Evolutionary conservation across 1,140 invertebrate species (phyloP), one percentile per base, ranked within the genome.

Genomic region (Rhopalosiphum padi): DNA sequence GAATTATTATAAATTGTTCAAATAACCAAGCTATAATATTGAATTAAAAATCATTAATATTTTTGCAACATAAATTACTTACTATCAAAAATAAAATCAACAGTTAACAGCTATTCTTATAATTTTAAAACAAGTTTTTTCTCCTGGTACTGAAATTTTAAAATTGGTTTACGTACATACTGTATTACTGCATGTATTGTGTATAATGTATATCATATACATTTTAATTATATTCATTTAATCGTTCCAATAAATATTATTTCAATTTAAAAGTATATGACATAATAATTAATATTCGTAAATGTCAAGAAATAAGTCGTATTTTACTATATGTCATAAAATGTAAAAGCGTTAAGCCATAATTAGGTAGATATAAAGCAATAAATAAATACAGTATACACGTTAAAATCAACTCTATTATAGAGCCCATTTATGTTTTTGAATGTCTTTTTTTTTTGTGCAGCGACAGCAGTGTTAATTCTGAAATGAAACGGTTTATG

Each of bases 321-420:
- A 43, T 85, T 43, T 43, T 85, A 37, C 83, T 43, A 35, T n/a
- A 37, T 83, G 35, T 37, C 77, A 83, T 83, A 85, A 41, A 41
- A 43, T 85, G 41, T 85, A 43, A 25, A 85, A 43, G 23, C 23
- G 23, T 85, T 43, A 30, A 43, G 22, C 11, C 46, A 87, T 87
- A 48, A 48, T 22, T 87, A 30, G 48, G 86, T 25, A 30, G 48
- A 46, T 25, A 87, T n/a, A 18, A 87, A 87, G 41, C 25, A 46
- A 87, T 87, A 87, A 87, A 87, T 87, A 48, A 87, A n/a, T 77
- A 18, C 30, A 87, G 86, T 87, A 48, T 48, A 46, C 37, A 87
- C 30, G 43, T 87, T 48, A 87, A 87, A 87, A 48, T 48, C 41
- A 37, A 30, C 46, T 48, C 41, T 87, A n/a, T 87, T 87, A 87